Base-by-base conservation (phyloP, 1,140 invertebrate genomes). In the Dysdera silvatica region DNA sequence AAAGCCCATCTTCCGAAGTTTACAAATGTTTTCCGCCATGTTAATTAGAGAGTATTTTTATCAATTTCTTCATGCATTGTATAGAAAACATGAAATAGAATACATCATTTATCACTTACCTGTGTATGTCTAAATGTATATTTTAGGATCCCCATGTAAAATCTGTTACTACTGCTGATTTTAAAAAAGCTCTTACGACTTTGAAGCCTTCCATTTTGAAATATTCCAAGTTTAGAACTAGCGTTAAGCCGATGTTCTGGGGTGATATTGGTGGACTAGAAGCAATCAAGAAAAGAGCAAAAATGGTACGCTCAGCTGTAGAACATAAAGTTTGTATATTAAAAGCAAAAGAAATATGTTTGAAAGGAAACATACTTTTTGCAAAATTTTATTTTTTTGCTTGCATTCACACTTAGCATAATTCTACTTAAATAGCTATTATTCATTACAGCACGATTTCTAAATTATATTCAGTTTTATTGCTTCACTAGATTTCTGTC, bases 221-320 rank as follows among this genome's bases (percentile, higher is more conserved):
- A 77, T 80, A 4, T 72, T 81, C 62, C 77, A 83, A 16, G 75
- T 80, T 14, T 79, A 70, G 74, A 76, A 65, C 73, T 16, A 70
- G 72, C 51, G 69, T 71, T 45, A 68, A 69, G 16, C 72, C 79
- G 71, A 73, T 79, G 3, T 72, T 70, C 4, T 98, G 94, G 95
- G 76, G 81, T 2, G 92, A 98, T 68, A 93, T 98, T 69, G 95
- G 92, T 14, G 95, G 95, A 0, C 88, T 92, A 73, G 80, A 86
- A 37, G 82, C 87, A 14, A 75, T 97, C 4, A 96, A 96, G 76
- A 71, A 90, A 28, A 87, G 92, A 71, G 74, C 98, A 31, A 82
- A 85, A 31, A 31, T 57, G 51, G 59, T 64, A 47, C 26, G 18
- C 7, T n/a, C n/a, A n/a, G n/a, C n/a, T n/a, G n/a, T n/a, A n/a